A percentile compares a stretch with the other conserved stretches of the same genome.
phyloP scores from a whole-genome alignment of 2,888 invertebrate genomes.

The Epirrhoe tristata region DNA sequence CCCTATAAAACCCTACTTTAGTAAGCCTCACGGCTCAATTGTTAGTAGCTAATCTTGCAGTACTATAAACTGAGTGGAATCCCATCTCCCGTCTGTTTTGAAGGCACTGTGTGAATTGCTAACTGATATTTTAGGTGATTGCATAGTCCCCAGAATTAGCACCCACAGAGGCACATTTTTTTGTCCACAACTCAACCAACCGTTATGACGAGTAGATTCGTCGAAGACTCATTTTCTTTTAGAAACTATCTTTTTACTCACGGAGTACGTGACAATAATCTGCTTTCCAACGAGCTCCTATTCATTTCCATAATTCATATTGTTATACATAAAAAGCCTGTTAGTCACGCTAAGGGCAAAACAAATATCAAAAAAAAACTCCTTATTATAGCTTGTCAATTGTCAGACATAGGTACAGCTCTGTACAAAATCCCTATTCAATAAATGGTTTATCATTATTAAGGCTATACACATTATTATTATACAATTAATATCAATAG shows the following conservation, averaged over 20 bases:
- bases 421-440: constrained; percentile 26
- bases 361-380: constrained; percentile 61
- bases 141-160: no score
- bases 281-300: constrained; percentile 32
- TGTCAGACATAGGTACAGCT: constrained; percentile 48
- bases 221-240: constrained; percentile 26
- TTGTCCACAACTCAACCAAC: neutral
- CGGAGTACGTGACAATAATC: constrained; percentile 41
- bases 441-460: neutral
- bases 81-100: no score
- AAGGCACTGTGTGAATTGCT: no score
- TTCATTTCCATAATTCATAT: constrained; percentile 46
- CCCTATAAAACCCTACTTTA: no score
- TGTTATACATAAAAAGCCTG: constrained; percentile 51
- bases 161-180: neutral
- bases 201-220: constrained; percentile 4
- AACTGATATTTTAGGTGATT: no score
- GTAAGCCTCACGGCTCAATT: no score
- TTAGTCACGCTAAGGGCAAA: constrained; percentile 58
- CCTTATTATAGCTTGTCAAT: constrained; percentile 53
- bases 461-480: no score
- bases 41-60: no score
- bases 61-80: no score
- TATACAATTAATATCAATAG: no score
- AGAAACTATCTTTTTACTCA: constrained; percentile 33